Conservation (phyloP, 2,888 invertebrate genomes). For the Dexiosoma caninum region DNA sequence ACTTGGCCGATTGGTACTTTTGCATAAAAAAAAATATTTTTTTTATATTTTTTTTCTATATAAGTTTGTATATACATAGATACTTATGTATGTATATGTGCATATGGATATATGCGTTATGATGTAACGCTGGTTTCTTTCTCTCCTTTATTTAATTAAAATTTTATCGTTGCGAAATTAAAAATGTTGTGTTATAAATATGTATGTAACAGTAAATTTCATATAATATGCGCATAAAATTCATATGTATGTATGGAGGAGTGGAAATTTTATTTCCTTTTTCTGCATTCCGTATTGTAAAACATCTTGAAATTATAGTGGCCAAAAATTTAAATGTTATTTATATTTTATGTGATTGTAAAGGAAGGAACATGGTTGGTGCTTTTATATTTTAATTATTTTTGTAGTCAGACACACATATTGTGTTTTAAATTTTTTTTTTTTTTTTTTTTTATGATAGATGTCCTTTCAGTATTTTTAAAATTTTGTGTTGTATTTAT, state of each 20-base stretch:
- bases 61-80: too few species aligned
- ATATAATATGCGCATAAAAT: background rate
- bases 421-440: background rate
- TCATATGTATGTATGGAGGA: background rate
- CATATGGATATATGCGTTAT: too few species aligned
- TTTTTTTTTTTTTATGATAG: too few species aligned
- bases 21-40: background rate
- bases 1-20: constrained; percentile 23
- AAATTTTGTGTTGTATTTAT: too few species aligned
- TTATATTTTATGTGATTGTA: background rate
- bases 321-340: background rate
- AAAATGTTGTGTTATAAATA: background rate
- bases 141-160: constrained; percentile 26
- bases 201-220: background rate
- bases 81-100: too few species aligned
- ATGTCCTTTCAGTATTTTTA: constrained; percentile 40
- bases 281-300: background rate
- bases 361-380: background rate
- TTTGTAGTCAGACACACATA: background rate
- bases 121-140: background rate
- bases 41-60: constrained; percentile 12
- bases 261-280: background rate
- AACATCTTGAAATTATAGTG: background rate
- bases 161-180: background rate
- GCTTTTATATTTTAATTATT: constrained; percentile 1